Evolutionary conservation across 2,113 vertebrate genomes (phyloP).

Genomic region (Xiphophorus couchianus): DNA sequence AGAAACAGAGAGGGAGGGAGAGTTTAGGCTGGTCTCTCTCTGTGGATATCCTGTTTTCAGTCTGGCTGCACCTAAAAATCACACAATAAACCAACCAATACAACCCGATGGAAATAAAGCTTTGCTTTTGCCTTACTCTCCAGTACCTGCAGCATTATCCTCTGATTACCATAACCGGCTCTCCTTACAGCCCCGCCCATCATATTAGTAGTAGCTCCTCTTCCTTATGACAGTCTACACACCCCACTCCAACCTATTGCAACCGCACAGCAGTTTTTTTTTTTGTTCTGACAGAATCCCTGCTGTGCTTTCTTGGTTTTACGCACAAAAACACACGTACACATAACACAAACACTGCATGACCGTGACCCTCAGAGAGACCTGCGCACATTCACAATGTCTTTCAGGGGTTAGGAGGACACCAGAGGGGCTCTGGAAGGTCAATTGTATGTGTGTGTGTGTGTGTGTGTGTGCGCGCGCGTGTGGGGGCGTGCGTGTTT

Average conservation of each 20-base stretch:
- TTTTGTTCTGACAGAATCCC: conserved; percentile 68
- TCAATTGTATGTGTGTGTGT: conserved; percentile 48
- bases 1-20: conserved; percentile 14
- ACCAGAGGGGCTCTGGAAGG: conserved; percentile 54
- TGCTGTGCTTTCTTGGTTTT: conserved; percentile 57
- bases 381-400: conserved; percentile 57
- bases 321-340: conserved; percentile 39
- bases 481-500: conserved; percentile 46
- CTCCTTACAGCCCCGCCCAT: conserved; percentile 39
- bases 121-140: conserved; percentile 1
- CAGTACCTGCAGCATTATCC: conserved; percentile 41
- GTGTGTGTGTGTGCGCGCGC: conserved; percentile 40
- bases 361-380: conserved; percentile 62
- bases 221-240: conserved; percentile 38
- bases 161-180: conserved; percentile 44
- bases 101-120: background rate
- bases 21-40: conserved; percentile 39
- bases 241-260: conserved; percentile 49
- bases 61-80: background rate
- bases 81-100: too few species aligned
- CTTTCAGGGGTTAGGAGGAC: conserved; percentile 41
- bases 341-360: conserved; percentile 41
- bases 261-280: conserved; percentile 57
- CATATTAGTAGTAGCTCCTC: conserved; percentile 44
- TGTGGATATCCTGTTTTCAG: conserved; percentile 25